These are phyloP conservation scores for Prenolepis imparis DNA, from an alignment of 2,888 invertebrate genomes.

Conservation along the genomic window DNA sequence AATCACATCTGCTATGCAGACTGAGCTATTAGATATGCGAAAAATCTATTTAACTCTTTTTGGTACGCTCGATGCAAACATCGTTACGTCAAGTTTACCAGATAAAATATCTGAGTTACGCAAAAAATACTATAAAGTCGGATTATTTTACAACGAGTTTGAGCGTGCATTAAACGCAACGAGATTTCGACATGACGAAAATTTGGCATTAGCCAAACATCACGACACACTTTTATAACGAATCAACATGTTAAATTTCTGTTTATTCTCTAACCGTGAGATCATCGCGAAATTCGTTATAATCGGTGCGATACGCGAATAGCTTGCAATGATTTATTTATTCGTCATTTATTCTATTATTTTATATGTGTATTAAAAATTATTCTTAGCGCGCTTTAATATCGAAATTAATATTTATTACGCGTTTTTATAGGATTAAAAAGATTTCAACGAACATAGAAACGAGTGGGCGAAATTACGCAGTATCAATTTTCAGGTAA, in stretches of 20 bases:
- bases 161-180: neutral
- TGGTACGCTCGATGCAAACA: constrained; percentile 21
- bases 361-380: neutral
- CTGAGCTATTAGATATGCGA: constrained; percentile 29
- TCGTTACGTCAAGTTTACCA: constrained; percentile 17
- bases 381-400: neutral
- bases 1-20: constrained; percentile 35
- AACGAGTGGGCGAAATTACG: constrained; percentile 19
- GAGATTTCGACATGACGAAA: neutral
- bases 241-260: constrained; percentile 32
- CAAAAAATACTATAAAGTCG: neutral
- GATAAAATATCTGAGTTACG: neutral
- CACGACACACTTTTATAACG: neutral
- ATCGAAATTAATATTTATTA: neutral
- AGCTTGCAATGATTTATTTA: constrained; percentile 1
- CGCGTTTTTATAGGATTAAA: constrained; percentile 5
- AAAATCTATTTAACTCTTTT: constrained; percentile 40
- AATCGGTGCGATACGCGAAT: neutral
- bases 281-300: constrained; percentile 23
- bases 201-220: constrained; percentile 43
- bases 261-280: constrained; percentile 43
- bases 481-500: constrained; percentile 21
- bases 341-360: neutral
- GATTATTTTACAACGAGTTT: neutral
- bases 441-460: neutral